Conservation (phyloP, 1,140 invertebrate species). For the Copidosoma floridanum region DNA sequence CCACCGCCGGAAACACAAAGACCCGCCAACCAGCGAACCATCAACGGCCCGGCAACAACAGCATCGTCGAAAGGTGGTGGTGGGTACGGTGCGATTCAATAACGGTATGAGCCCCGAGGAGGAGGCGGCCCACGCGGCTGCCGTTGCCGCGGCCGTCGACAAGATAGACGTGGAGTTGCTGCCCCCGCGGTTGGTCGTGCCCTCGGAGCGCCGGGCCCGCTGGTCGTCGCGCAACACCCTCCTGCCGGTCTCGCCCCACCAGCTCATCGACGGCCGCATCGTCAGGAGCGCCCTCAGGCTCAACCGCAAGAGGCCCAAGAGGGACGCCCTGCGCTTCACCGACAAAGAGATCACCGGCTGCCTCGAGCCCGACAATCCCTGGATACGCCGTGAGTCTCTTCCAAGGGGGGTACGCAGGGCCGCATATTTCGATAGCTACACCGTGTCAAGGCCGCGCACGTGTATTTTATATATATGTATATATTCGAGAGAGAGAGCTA, state of each 20-base stretch:
- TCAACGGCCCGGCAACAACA: too few species aligned
- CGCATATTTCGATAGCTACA: too few species aligned
- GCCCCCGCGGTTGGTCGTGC: slow-evolving; percentile 4
- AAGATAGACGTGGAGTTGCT: slow-evolving; percentile 20
- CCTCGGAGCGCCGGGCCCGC: slow-evolving; percentile 1
- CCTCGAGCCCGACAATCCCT: slow-evolving; percentile 20
- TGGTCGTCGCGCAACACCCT: slow-evolving; percentile 8
- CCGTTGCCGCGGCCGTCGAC: background rate
- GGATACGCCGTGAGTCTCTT: slow-evolving; percentile 21
- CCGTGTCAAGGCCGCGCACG: too few species aligned
- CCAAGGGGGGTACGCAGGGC: too few species aligned
- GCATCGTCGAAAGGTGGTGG: too few species aligned
- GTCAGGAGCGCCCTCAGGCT: slow-evolving; percentile 17
- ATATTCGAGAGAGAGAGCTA: too few species aligned
- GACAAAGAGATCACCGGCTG: background rate
- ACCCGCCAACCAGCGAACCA: too few species aligned
- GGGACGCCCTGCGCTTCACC: background rate
- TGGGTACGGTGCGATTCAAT: background rate
- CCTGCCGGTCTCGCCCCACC: slow-evolving; percentile 12
- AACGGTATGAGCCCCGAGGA: slow-evolving; percentile 1
- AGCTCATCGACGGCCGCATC: slow-evolving; percentile 16
- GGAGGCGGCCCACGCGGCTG: background rate
- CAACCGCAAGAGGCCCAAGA: slow-evolving; percentile 2
- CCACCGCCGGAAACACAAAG: too few species aligned
- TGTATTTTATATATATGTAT: too few species aligned